Base-by-base conservation (phyloP, 2,113 vertebrate genomes). In the Pheucticus melanocephalus region DNA sequence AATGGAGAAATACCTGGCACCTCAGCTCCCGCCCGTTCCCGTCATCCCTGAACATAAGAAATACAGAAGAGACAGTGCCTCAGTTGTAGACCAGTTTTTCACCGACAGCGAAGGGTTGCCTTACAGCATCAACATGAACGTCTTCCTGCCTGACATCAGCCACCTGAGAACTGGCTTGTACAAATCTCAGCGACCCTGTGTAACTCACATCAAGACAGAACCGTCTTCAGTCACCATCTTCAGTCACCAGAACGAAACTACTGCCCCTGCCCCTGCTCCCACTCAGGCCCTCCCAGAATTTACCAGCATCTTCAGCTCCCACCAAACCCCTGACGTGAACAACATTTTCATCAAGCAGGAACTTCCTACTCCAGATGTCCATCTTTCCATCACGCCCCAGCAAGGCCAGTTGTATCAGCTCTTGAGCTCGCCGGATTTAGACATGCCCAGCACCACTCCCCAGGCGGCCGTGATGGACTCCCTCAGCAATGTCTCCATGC, bases 81-180 rank as follows among this genome's bases (percentile, higher is more conserved):
- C 98, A 3, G 98, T 98, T 23, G 98, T 98, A 77, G 99, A 99
- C 94, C 98, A 99, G 96, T 99, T 99, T 97, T 99, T 99, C 95
- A 96, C 97, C 48, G 99, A 99, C 19, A 98, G 98, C 39, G 98
- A 99, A 69, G 96, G 98, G 83, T 96, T 99, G 83, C 99, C 99
- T 54, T 99, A 99, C 98, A 99, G 99, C 88, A 98, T 99, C 97
- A 99, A 99, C 98, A 99, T 99, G 98, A 99, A 99, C 57, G 98
- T 99, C 97, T 98, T 99, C 88, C 98, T 99, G 44, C 99, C 99
- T 0, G 99, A 99, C 65, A 98, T 99, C 86, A 98, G 98, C 51
- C 98, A 99, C 95, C 97, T 99, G 97, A 98, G 98, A 97, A 98
- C 99, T 45, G 98, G 98, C 95, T 98, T 99, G 82, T 99, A 98